These are phyloP conservation scores for Lepilemur ruficaudatus DNA, from an alignment of 2,797 vertebrate genomes.

Conservation along the genomic window DNA sequence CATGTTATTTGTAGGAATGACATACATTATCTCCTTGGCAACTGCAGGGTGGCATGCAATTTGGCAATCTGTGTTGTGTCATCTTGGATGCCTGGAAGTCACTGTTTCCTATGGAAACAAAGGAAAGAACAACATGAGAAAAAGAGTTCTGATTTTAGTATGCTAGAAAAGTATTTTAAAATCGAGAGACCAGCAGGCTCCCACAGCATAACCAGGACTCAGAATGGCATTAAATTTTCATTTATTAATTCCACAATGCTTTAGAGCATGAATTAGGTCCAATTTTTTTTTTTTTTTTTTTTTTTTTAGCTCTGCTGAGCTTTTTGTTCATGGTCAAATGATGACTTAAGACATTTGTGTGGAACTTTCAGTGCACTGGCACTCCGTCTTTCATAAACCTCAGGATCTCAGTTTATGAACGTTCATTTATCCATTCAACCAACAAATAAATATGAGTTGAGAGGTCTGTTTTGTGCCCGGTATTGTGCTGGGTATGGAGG, in stretches of 20 bases:
- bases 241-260: slow-evolving; percentile 54
- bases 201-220: slow-evolving; percentile 57
- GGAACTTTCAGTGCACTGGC: neutral
- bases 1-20: slow-evolving; percentile 85
- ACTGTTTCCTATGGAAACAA: slow-evolving; percentile 81
- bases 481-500: neutral
- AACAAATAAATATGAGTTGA: neutral
- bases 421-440: neutral
- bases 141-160: slow-evolving; percentile 57
- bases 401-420: neutral
- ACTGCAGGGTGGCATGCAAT: slow-evolving; percentile 83
- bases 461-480: neutral
- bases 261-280: slow-evolving; percentile 15
- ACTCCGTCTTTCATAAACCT: neutral
- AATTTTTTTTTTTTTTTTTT: neutral
- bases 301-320: neutral
- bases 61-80: slow-evolving; percentile 81
- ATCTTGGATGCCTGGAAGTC: slow-evolving; percentile 81
- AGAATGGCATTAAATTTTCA: slow-evolving; percentile 59
- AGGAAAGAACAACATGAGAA: slow-evolving; percentile 75
- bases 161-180: slow-evolving; percentile 77
- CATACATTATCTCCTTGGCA: slow-evolving; percentile 84
- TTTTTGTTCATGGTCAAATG: neutral
- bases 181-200: slow-evolving; percentile 63
- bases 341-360: neutral